These are phyloP conservation scores for Blennius ocellaris DNA, from an alignment of 2,113 vertebrate genomes.

Conservation along the genomic window DNA sequence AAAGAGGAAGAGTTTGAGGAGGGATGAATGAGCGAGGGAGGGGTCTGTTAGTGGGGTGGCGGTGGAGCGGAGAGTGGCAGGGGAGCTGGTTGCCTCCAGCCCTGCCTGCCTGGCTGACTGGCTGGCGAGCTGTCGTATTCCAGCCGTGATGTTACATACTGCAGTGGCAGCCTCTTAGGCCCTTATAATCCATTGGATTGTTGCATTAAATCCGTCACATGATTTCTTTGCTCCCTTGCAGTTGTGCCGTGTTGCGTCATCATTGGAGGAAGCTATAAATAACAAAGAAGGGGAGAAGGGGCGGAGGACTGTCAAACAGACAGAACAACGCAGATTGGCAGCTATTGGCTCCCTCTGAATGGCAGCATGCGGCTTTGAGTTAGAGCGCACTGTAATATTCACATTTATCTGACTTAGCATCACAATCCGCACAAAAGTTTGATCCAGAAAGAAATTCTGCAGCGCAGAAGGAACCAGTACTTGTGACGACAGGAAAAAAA, in stretches of 20 bases:
- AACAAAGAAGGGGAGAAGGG: slow-evolving; percentile 46
- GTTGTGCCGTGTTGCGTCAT: slow-evolving; percentile 65
- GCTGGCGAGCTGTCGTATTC: slow-evolving; percentile 35
- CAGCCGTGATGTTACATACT: slow-evolving; percentile 58
- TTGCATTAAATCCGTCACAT: slow-evolving; percentile 68
- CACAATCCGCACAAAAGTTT: slow-evolving; percentile 46
- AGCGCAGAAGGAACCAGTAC: slow-evolving; percentile 39
- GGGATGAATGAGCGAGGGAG: not conserved
- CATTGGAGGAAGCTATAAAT: slow-evolving; percentile 72
- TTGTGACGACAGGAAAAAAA: slow-evolving; percentile 26
- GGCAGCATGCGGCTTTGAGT: slow-evolving; percentile 28
- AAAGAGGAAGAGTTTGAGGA: slow-evolving; percentile 1
- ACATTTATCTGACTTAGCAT: slow-evolving; percentile 46
- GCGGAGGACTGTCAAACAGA: slow-evolving; percentile 38
- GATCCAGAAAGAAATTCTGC: slow-evolving; percentile 49
- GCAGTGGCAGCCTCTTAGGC: slow-evolving; percentile 59
- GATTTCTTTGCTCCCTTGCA: slow-evolving; percentile 66
- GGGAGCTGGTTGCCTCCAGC: slow-evolving; percentile 21
- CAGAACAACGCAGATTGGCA: slow-evolving; percentile 54
- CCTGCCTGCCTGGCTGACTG: slow-evolving; percentile 1
- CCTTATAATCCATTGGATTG: slow-evolving; percentile 69
- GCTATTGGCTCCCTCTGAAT: slow-evolving; percentile 33
- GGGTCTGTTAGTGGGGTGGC: not conserved
- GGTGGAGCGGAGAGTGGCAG: not conserved
- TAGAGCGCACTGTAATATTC: slow-evolving; percentile 40